phyloP scores from a whole-genome alignment of 92 coral and sea anemone genomes.

The Epizoanthus scotinus region DNA sequence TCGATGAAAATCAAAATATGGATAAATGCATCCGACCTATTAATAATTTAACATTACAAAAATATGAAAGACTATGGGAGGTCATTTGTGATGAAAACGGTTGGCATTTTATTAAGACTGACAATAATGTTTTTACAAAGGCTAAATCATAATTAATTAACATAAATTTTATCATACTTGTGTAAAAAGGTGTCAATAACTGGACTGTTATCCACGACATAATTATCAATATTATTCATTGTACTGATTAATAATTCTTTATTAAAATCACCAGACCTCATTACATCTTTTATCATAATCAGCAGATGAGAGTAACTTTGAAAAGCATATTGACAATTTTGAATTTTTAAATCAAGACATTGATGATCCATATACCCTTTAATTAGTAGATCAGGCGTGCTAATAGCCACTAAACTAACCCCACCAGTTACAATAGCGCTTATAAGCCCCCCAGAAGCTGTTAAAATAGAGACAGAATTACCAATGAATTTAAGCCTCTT shows the following conservation, averaged over 20 bases:
- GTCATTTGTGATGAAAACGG: too few species aligned
- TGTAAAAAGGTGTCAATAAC: not conserved
- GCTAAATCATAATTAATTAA: too few species aligned
- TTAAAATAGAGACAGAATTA: not conserved
- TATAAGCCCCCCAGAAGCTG: constrained; percentile 1
- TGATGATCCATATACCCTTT: constrained; percentile 30
- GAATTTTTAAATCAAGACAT: constrained; percentile 24
- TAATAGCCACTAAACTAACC: not conserved
- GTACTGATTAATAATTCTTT: not conserved
- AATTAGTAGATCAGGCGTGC: not conserved
- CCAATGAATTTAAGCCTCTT: not conserved
- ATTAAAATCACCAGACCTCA: not conserved
- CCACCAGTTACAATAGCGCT: not conserved
- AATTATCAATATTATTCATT: not conserved
- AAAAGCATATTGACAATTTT: constrained; percentile 16
- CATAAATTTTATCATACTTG: too few species aligned
- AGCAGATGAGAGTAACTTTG: not conserved
- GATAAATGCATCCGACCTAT: too few species aligned
- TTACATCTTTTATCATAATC: not conserved
- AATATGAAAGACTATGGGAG: too few species aligned
- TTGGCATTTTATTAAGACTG: too few species aligned
- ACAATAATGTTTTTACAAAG: too few species aligned
- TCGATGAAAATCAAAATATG: too few species aligned
- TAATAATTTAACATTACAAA: too few species aligned
- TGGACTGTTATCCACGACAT: not conserved